Conservation (phyloP, 2,113 vertebrate species). For the Setophaga petechia region DNA sequence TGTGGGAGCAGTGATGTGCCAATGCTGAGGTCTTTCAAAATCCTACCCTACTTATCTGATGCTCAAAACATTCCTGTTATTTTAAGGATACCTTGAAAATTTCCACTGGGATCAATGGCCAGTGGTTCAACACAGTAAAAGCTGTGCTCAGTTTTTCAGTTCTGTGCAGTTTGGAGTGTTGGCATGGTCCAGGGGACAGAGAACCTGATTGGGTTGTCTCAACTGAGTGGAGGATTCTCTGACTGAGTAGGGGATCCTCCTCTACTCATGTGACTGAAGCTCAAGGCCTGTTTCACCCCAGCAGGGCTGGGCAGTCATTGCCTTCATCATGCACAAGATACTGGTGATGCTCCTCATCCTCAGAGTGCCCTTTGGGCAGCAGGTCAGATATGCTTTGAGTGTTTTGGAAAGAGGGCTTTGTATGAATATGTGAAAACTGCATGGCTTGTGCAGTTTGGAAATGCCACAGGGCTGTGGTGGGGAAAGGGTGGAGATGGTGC, state of each 20-base stretch:
- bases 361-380: neutral
- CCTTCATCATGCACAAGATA: neutral
- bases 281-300: neutral
- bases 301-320: fast-evolving
- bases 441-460: neutral
- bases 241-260: neutral
- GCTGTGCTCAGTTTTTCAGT: neutral
- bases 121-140: neutral
- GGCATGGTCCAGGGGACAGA: neutral
- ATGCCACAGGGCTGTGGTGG: neutral
- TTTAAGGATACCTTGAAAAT: neutral
- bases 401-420: neutral
- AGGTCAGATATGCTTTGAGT: neutral
- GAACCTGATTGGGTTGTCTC: neutral
- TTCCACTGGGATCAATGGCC: neutral
- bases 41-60: neutral
- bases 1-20: neutral
- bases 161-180: neutral
- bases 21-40: constrained; percentile 7
- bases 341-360: neutral
- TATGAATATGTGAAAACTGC: neutral
- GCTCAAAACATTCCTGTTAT: neutral
- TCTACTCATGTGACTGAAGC: fast-evolving
- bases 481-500: neutral
- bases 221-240: too few relatives aligned